phyloP scores from a whole-genome alignment of 30 jellyfish, hydroid and myxozoan species.

The Cassiopea andromeda region DNA sequence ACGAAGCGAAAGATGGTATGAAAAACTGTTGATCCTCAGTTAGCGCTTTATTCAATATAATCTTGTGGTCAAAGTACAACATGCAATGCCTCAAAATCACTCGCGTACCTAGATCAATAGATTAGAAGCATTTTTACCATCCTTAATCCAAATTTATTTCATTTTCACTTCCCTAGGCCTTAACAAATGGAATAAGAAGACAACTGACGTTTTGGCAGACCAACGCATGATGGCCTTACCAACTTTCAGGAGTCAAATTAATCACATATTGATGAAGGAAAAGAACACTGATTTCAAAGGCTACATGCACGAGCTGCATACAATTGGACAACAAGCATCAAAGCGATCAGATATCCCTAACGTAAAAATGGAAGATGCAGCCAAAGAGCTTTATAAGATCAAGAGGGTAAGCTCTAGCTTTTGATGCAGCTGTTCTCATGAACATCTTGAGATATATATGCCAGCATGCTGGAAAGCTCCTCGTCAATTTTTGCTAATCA shows the following conservation, averaged over 20 bases:
- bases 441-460: background rate
- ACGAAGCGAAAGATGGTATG: slow-evolving; percentile 50
- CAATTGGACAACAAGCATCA: slow-evolving; percentile 57
- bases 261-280: slow-evolving; percentile 45
- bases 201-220: slow-evolving; percentile 16
- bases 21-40: background rate
- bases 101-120: too few relatives aligned
- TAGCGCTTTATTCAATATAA: too few relatives aligned
- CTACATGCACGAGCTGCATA: slow-evolving; percentile 63
- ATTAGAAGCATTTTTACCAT: too few relatives aligned
- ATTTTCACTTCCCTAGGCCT: slow-evolving; percentile 14
- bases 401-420: slow-evolving; percentile 32
- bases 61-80: too few relatives aligned
- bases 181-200: slow-evolving; percentile 41
- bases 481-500: background rate
- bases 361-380: slow-evolving; percentile 21
- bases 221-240: slow-evolving; percentile 46
- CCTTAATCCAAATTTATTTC: too few relatives aligned
- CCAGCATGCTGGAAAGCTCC: background rate
- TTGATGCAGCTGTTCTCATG: background rate
- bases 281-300: slow-evolving; percentile 62
- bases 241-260: slow-evolving; percentile 43
- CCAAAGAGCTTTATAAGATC: slow-evolving; percentile 48
- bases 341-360: slow-evolving; percentile 61
- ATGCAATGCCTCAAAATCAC: too few relatives aligned